These are phyloP conservation scores for Puntigrus tetrazona DNA, from an alignment of 2,113 vertebrate genomes.

Conservation along the genomic window DNA sequence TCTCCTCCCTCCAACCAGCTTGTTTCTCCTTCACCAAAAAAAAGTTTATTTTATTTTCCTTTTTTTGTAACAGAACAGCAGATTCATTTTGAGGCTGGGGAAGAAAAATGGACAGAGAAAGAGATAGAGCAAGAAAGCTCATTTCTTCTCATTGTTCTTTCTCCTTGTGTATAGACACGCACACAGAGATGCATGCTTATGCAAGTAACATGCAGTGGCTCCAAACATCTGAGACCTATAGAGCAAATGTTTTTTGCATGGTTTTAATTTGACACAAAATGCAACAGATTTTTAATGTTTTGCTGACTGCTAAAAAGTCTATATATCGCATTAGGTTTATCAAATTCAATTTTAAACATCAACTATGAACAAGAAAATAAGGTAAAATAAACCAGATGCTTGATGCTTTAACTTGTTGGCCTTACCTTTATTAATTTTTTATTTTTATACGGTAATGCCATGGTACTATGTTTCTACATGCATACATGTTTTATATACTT, in stretches of 20 bases:
- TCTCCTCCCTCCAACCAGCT: neutral
- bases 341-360: neutral
- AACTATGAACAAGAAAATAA: neutral
- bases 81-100: constrained; percentile 23
- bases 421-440: too few relatives aligned
- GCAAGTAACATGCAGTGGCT: neutral
- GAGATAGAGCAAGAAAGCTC: constrained; percentile 29
- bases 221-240: neutral
- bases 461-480: too few relatives aligned
- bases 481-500: too few relatives aligned
- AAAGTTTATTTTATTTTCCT: neutral
- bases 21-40: neutral
- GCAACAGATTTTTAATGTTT: neutral
- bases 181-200: neutral
- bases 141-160: constrained; percentile 4
- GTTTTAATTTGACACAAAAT: neutral
- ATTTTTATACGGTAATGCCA: too few relatives aligned
- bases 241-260: neutral
- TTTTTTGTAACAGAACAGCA: constrained; percentile 15
- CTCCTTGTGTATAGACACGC: neutral
- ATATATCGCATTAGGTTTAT: neutral
- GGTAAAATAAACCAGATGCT: neutral
- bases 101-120: constrained; percentile 23
- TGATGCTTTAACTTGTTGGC: neutral
- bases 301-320: neutral